Conservation (phyloP, 1,140 invertebrate species). For the Marisa cornuarietis region DNA sequence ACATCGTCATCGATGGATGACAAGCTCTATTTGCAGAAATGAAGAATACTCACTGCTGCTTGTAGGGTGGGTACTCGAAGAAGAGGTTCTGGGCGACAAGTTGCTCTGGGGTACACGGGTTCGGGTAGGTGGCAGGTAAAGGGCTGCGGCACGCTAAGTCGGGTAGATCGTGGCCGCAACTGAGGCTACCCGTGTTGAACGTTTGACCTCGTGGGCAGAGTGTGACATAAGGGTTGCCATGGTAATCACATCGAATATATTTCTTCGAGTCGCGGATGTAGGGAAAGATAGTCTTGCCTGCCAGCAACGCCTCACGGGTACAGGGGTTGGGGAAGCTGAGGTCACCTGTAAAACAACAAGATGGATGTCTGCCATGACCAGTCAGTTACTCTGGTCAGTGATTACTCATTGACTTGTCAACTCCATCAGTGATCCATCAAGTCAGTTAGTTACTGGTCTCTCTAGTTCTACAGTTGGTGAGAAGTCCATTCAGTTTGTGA, state of each 20-base stretch:
- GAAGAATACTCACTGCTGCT: constrained; percentile 1
- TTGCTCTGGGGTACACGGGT: constrained; percentile 41
- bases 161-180: background rate
- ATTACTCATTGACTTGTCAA: too few species aligned
- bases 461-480: too few species aligned
- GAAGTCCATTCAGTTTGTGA: too few species aligned
- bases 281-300: background rate
- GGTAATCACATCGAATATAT: constrained; percentile 22
- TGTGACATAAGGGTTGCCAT: constrained; percentile 20
- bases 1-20: too few species aligned
- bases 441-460: too few species aligned
- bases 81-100: constrained; percentile 39
- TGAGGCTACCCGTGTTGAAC: background rate
- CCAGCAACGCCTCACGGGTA: background rate
- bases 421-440: too few species aligned
- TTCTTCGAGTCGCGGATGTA: constrained; percentile 7
- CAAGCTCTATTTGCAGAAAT: background rate
- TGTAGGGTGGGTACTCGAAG: constrained; percentile 35
- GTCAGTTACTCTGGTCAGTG: too few species aligned
- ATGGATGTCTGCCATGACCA: too few species aligned
- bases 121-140: constrained; percentile 12
- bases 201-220: constrained; percentile 19
- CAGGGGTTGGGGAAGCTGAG: constrained; percentile 16
- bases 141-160: background rate
- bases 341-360: background rate